Conservation (phyloP, 2,113 vertebrate genomes). For the Takifugu bimaculatus region DNA sequence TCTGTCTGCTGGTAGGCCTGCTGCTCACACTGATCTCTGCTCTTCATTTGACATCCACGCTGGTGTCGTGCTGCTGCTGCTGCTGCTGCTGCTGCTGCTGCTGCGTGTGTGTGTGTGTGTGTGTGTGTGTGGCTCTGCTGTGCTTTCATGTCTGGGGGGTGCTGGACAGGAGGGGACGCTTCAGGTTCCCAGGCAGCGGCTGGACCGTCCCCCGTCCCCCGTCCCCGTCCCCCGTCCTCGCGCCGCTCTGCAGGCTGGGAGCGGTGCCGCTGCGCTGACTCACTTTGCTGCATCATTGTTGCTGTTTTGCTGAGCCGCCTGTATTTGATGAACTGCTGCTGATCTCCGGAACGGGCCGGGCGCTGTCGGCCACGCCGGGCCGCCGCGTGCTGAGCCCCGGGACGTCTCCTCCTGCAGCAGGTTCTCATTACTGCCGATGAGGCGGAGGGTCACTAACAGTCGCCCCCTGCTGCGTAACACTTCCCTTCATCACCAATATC, state of each 20-base stretch:
- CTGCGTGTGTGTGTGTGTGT: neutral
- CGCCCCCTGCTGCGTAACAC: neutral
- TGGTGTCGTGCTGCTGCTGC: neutral
- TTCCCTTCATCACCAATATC: conserved; percentile 13
- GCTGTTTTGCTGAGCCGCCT: conserved; percentile 36
- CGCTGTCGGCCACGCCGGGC: conserved; percentile 65
- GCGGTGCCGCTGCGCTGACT: neutral
- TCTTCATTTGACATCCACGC: conserved; percentile 2
- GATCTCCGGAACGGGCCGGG: conserved; percentile 52
- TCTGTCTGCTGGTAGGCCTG: conserved; percentile 46
- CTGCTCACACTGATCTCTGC: conserved; percentile 10
- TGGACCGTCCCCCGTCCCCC: neutral
- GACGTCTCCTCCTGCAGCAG: conserved; percentile 21
- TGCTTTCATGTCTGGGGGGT: too few species aligned
- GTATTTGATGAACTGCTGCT: conserved; percentile 48
- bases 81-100: too few species aligned
- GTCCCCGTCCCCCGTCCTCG: too few species aligned
- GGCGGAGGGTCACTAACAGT: conserved; percentile 22
- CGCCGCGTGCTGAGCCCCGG: conserved; percentile 46
- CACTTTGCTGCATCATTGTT: conserved; percentile 25
- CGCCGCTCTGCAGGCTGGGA: neutral
- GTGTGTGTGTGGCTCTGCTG: neutral
- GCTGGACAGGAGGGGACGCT: conserved; percentile 22
- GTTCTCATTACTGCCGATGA: conserved; percentile 41
- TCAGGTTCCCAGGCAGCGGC: conserved; percentile 42